A percentile compares a stretch with the other conserved stretches of the same genome.
phyloP scores from a whole-genome alignment of 64 coral and sea anemone genomes.

The Stichodactyla helianthus region DNA sequence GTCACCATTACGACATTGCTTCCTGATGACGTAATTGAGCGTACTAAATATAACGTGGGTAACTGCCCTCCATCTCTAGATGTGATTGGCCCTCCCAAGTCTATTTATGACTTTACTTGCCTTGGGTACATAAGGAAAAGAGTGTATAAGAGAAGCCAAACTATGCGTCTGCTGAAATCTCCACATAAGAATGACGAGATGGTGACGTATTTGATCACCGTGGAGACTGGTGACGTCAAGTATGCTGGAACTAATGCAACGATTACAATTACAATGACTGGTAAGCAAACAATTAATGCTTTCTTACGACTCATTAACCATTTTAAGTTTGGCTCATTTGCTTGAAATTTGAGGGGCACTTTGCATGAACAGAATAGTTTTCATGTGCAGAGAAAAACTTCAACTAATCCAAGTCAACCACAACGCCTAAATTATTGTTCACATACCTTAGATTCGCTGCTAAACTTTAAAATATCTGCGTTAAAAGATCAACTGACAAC shows the following conservation, averaged over 20 bases:
- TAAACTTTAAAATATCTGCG: too few species aligned
- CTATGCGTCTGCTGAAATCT: background rate
- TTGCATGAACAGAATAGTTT: too few species aligned
- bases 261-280: conserved; percentile 57
- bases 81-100: conserved; percentile 23
- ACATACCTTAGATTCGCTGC: too few species aligned
- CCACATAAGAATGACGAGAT: background rate
- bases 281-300: conserved; percentile 5
- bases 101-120: conserved; percentile 43
- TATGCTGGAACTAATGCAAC: conserved; percentile 52
- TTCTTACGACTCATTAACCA: too few species aligned
- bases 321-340: too few species aligned
- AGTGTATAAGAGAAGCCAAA: conserved; percentile 33
- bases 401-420: too few species aligned
- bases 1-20: conserved; percentile 44
- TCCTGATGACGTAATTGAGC: conserved; percentile 20
- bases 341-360: too few species aligned
- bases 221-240: conserved; percentile 48
- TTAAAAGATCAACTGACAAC: too few species aligned
- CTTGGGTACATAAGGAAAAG: conserved; percentile 31
- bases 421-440: too few species aligned
- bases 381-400: too few species aligned
- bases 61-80: conserved; percentile 3
- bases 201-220: conserved; percentile 28
- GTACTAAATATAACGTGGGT: conserved; percentile 10